Evolutionary conservation across 1,140 invertebrate species (phyloP), one percentile per base, ranked within the genome.

Genomic region (Halyomorpha halys): DNA sequence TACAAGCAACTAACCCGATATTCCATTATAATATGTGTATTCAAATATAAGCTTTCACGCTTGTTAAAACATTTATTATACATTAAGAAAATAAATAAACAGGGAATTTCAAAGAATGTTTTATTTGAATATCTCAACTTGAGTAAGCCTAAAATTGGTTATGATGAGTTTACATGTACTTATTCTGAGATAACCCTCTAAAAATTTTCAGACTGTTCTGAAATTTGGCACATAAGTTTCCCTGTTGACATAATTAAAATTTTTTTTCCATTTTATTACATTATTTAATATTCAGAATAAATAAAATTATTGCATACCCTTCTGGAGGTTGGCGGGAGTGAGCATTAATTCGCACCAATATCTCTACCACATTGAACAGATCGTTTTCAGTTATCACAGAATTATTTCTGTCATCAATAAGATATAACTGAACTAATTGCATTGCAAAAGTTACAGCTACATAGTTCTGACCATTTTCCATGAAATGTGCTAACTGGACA

Each of bases 361-460:
- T 83, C 68, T 94, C 91, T 44, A 94, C 86, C 0, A 89, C 93
- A 69, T 90, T 85, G 70, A 81, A 86, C 25, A 97, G 79, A 72
- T 96, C 91, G 61, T 83, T 84, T 75, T 96, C 93, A 14, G 82
- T 85, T 13, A 93, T 82, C 66, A 84, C 81, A 44, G 83, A 82
- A 62, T 83, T 87, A 64, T 84, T 83, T 65, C 89, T 80, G 70
- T 96, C 91, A 69, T 96, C 92, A 51, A 96, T 82, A 13, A 95
- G 77, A 71, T 94, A 91, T 59, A 90, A 76, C 74, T 95, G 90
- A 0, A 97, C 82, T 15, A 98, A 77, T 70, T 95, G 90, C 83
- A 94, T 96, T 3, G 90, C 90, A 73, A 97, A 95, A 0, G 81
- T 81, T 2, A 94, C 85, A 4, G 89, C 91, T 72, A 90, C 81